phyloP scores from a whole-genome alignment of 2,888 invertebrate species.

The Mythimna pallens region DNA sequence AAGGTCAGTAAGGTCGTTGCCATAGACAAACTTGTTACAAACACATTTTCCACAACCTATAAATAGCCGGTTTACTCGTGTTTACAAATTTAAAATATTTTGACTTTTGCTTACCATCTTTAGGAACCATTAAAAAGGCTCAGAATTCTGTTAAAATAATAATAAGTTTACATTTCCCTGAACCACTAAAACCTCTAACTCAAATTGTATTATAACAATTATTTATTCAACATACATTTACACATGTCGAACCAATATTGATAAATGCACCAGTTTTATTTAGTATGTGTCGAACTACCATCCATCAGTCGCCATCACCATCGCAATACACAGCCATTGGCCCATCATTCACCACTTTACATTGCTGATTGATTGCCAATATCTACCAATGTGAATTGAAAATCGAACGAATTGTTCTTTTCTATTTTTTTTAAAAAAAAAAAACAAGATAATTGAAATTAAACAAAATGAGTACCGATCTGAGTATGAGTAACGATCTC shows the following conservation, averaged over 20 bases:
- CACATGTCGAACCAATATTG: constrained; percentile 15
- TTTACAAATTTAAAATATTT: too few relatives aligned
- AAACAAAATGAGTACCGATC: constrained; percentile 2
- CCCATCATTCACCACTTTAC: constrained; percentile 46
- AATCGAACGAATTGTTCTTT: constrained; percentile 6
- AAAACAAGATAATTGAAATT: not conserved
- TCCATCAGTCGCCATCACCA: constrained; percentile 28
- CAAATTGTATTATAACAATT: not conserved
- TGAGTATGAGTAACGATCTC: not conserved
- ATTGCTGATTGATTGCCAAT: constrained; percentile 44
- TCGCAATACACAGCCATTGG: constrained; percentile 22
- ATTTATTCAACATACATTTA: constrained; percentile 1
- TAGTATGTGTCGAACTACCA: constrained; percentile 19
- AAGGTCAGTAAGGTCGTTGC: too few relatives aligned
- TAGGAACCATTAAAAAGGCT: not conserved
- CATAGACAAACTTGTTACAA: too few relatives aligned
- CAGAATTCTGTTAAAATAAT: too few relatives aligned
- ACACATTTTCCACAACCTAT: too few relatives aligned
- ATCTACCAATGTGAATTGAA: constrained; percentile 25
- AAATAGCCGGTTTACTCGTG: too few relatives aligned
- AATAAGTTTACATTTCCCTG: not conserved
- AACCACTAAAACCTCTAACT: not conserved
- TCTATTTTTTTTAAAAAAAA: constrained; percentile 1
- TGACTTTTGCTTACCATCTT: too few relatives aligned
- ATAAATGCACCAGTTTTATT: constrained; percentile 38